Base-by-base conservation (phyloP, 2,113 vertebrate species). In the Apaloderma vittatum region DNA sequence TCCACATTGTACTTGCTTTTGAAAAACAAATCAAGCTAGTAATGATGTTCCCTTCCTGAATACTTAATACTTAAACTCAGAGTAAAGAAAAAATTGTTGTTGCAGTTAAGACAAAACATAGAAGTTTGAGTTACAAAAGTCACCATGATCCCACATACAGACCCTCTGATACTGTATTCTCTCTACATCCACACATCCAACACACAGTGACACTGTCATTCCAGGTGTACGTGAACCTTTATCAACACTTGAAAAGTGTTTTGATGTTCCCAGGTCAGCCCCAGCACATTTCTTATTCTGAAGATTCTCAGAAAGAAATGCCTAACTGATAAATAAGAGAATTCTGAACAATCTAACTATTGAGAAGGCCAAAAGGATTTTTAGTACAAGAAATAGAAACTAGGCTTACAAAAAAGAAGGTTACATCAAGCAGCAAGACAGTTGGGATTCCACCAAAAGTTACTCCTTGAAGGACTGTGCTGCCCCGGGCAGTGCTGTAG, bases 381-480 rank as follows among this genome's bases (percentile, higher is more conserved):
- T 52, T 67, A 81, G 24, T 24, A n/a, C 2, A 79, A 87, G 59
- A 85, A 88, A 70, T 0, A 86, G 36, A 80, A 55, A 81, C 7
- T 4, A 12, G 23, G 54, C 98, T 97, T 97, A 99, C 99, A 98
- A 99, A 91, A 85, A 99, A 99, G 94, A 98, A 98, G 68, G 52
- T 49, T 74, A 99, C 99, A 15, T 99, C 98, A 6, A 99, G 97
- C 88, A 99, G 98, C 51, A 99, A 97, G 34, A 99, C 99, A 3
- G 97, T 93, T 14, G 99, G 99, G 63, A 99, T 96, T 36, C 99
- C 99, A 45, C 99, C 99, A 24, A 99, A 99, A 27, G 94, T 75
- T n/a, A 98, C 97, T 9, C 98, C 99, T 32, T 97, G 98, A 36
- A 99, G 98, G 45, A 99, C 98, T 0, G 98, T 99, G 97, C 97